These are phyloP conservation scores for Monopis laevigella DNA, from an alignment of 2,888 invertebrate genomes.

Conservation along the genomic window DNA sequence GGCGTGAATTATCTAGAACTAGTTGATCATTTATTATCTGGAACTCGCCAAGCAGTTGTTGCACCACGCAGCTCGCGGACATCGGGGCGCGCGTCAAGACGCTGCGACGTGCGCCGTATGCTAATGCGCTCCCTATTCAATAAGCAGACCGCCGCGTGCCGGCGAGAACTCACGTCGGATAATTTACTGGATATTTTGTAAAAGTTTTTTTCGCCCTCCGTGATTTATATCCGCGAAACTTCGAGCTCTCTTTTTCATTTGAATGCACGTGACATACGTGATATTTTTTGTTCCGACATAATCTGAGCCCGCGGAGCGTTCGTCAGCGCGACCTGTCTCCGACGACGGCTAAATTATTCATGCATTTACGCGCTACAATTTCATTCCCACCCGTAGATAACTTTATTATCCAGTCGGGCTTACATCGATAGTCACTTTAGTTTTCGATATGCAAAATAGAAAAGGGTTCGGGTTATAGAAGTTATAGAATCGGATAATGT, in stretches of 20 bases:
- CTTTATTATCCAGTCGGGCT: constrained; percentile 51
- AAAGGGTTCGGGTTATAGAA: too few relatives aligned
- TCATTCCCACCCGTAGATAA: constrained; percentile 38
- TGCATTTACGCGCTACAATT: constrained; percentile 57
- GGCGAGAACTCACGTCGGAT: constrained; percentile 65
- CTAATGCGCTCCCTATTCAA: constrained; percentile 64
- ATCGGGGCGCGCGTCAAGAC: constrained; percentile 29
- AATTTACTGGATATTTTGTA: constrained; percentile 68
- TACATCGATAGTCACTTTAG: constrained; percentile 52
- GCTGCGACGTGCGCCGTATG: constrained; percentile 60
- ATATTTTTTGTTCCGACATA: constrained; percentile 62
- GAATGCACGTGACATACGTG: constrained; percentile 66
- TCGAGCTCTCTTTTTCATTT: constrained; percentile 65
- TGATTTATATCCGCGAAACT: constrained; percentile 66
- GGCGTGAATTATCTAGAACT: too few relatives aligned
- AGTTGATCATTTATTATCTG: too few relatives aligned
- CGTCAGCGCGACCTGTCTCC: constrained; percentile 55
- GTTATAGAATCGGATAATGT: too few relatives aligned
- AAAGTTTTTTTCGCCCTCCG: constrained; percentile 64
- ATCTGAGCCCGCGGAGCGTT: constrained; percentile 48
- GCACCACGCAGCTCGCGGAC: neutral
- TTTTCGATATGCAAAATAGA: constrained; percentile 45
- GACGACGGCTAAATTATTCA: constrained; percentile 59
- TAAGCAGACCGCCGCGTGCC: constrained; percentile 65
- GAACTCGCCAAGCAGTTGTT: too few relatives aligned